Conservation (phyloP, 2,797 vertebrate genomes). For the Myotis findleyi region DNA sequence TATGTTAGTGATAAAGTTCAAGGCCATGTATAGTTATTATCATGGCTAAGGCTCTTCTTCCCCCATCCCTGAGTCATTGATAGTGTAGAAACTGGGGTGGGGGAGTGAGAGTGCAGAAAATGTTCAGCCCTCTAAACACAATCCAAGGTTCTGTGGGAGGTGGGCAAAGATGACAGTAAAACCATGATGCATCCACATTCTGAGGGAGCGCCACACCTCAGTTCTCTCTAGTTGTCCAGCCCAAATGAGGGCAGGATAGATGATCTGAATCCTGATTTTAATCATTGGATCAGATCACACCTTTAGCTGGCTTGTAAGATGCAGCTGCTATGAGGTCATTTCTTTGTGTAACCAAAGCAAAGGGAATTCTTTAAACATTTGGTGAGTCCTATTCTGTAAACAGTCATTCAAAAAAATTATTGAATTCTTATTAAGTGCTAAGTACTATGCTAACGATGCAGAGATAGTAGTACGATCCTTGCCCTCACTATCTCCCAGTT, state of each 20-base stretch:
- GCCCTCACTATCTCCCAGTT: not conserved
- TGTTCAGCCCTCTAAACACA: not conserved
- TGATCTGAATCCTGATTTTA: not conserved
- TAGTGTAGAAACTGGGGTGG: not conserved
- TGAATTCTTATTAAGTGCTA: not conserved
- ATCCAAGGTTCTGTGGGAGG: not conserved
- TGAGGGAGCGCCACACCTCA: not conserved
- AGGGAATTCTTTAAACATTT: not conserved
- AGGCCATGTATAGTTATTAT: not conserved
- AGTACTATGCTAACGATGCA: not conserved
- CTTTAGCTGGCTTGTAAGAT: not conserved
- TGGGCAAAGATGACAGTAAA: not conserved
- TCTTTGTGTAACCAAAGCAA: slow-evolving; percentile 28
- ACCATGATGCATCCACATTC: not conserved
- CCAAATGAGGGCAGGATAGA: not conserved
- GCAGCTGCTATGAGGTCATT: not conserved
- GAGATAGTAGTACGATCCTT: not conserved
- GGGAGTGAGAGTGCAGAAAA: not conserved
- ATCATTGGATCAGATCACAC: not conserved
- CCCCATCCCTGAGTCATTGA: not conserved
- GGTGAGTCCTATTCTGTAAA: not conserved
- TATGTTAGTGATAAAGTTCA: not conserved
- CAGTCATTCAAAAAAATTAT: not conserved
- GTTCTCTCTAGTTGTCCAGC: not conserved
- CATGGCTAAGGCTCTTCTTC: not conserved